A percentile compares a stretch with the other conserved stretches of the same genome.
phyloP scores from a whole-genome alignment of 2,113 vertebrate genomes.

The Heterotilapia buettikoferi region DNA sequence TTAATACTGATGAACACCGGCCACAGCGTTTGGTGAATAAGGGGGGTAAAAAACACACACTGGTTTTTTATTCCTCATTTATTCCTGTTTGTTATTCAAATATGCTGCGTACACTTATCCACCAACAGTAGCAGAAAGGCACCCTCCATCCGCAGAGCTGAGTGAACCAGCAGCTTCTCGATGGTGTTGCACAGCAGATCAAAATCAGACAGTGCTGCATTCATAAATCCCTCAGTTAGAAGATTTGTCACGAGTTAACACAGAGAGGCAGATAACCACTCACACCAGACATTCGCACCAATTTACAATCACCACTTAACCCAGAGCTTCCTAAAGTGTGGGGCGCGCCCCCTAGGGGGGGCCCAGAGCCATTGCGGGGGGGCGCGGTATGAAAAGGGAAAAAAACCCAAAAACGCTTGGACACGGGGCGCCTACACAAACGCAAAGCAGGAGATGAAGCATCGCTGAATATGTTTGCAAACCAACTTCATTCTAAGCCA shows the following conservation, averaged over 20 bases:
- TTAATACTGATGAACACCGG: background rate
- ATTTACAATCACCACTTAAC: background rate
- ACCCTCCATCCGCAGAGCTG: background rate
- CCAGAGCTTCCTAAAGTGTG: background rate
- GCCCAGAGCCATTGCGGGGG: background rate
- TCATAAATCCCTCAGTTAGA: background rate
- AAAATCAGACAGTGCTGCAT: background rate
- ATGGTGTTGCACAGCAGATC: background rate
- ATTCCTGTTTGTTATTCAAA: background rate
- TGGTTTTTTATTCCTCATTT: background rate
- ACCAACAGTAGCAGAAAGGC: background rate
- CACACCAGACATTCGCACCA: background rate
- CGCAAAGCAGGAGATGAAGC: background rate
- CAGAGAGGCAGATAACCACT: background rate
- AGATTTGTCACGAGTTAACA: background rate
- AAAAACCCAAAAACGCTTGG: background rate
- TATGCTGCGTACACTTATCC: background rate
- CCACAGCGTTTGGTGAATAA: background rate
- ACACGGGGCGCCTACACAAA: background rate
- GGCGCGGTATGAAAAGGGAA: accelerated
- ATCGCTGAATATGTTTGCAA: accelerated
- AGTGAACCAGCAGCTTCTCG: background rate
- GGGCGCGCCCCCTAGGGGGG: accelerated
- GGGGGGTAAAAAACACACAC: background rate
- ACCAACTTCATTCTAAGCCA: accelerated